Base-by-base conservation (phyloP, 2,113 vertebrate species). In the Elephas maximus region DNA sequence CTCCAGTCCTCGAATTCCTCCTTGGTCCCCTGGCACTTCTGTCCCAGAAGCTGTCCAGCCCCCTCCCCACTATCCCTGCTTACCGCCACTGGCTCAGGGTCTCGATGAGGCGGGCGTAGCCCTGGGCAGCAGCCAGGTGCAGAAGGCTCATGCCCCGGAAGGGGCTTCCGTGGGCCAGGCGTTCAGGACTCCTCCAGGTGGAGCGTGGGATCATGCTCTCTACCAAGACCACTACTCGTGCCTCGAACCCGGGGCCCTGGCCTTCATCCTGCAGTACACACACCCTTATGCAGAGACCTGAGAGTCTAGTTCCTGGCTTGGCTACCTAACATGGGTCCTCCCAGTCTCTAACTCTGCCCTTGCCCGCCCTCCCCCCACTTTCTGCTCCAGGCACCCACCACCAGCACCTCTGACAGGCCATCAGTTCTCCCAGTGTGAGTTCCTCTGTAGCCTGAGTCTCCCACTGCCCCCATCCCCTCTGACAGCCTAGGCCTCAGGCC, bases 131-230 rank as follows among this genome's bases (percentile, higher is more conserved):
- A 0, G 99, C 99, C 96, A 99, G 98, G 97, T 99, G 99, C 7
- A 99, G 98, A 76, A 99, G 99, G 0, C 99, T 99, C 99, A 99
- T 99, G 71, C 99, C 99, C 1, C 99, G 98, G 98, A 99, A 99
- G 91, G 99, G 98, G 86, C 98, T 97, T 0, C 99, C 98, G n/a
- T 99, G 99, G 81, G 98, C 98, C 65, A 99, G 99, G 37, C 97
- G 97, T 90, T 99, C 98, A 80, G 97, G 91, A 86, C 96, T 85
- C 82, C 97, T 97, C 99, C 99, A 99, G 10, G 96, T 96, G 28
- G 98, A 98, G 8, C 98, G 98, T 4, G 97, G 98, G 98, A 99
- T 99, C 99, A 99, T 99, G 60, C 98, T 98, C 97, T 99, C 99
- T 89, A 99, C 99, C 81, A 99, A 97, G 6, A 98, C 98, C 81